Evolutionary conservation across 37 sponge, comb jelly and placozoan species (phyloP), one percentile per base, ranked within the genome.

Genomic region (Cladorhizidae sp.): DNA sequence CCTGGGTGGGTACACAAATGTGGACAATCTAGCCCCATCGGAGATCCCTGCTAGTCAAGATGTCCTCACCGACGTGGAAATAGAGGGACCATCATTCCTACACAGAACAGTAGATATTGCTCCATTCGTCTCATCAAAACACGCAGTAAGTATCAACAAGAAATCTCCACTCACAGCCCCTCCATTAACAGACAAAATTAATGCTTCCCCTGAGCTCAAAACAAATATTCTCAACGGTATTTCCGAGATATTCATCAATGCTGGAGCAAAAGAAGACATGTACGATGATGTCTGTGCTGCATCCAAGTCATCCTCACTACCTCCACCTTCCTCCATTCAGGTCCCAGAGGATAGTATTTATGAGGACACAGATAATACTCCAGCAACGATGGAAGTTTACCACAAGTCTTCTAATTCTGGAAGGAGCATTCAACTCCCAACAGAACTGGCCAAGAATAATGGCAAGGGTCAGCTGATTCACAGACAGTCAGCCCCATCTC

Each of bases 1-100:
- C 22, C 62, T 28, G 77, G 85, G 76, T n/a, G 45, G 74, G 2
- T 83, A 83, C 68, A 83, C 76, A 38, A 74, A 74, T 39, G 67
- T 83, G 84, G 56, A 74, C 3, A 17, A 36, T 74, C 38, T 50
- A 18, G 22, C 61, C 26, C 18, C 6, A 1, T 12, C 9, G 28
- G 73, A 29, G 45, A 52, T 28, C n/a, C 12, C 52, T 33, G 73
- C 20, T 35, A 57, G 32, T 36, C 41, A 58, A 8, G 82, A 40
- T 7, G 1, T 57, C 28, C 29, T 26, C 29, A 41, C 58, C 11
- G 82, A 81, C 15, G 29, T 72, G 73, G 32, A 70, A 22, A 26
- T 35, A 31, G 57, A 7, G 1, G 40, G 20, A 69, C 42, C 20
- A 3, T 14, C 28, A 33, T 32, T 50, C 40, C 36, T n/a, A 31